Base-by-base conservation (phyloP, 2,113 vertebrate species). In the Oryzias melastigma region DNA sequence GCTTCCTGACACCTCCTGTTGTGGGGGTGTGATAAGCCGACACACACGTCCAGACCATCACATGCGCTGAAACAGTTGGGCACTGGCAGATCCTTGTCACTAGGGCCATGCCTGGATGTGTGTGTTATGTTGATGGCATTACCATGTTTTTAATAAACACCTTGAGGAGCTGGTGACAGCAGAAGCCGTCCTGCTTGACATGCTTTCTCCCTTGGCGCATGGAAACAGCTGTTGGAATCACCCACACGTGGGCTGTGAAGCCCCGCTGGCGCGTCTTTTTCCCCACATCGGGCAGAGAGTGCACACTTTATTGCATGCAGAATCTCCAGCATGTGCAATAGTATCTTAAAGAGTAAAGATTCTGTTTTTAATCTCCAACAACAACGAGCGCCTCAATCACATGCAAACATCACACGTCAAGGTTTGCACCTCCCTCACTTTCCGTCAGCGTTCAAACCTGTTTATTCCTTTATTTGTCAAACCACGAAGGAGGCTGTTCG, bases 111-210 rank as follows among this genome's bases (percentile, higher is more conserved):
- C 74, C 66, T 72, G 44, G 27, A 77, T 65, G 66, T 74, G 60
- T 76, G 73, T 73, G 72, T 65, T 77, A 56, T 71, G 75, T 62
- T 66, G 65, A 81, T 73, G 69, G 77, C 62, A 81, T 88, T 84
- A 85, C 53, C 62, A 77, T 82, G 35, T 86, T 87, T 88, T 86
- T 79, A 87, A 90, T 88, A 91, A 88, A 90, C 74, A 72, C 88
- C 86, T 84, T 86, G 85, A 87, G 81, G 85, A 87, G 82, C 69
- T 73, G 46, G 74, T 87, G 83, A 83, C 80, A 85, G 85, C 82
- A 85, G 83, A 87, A 88, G 82, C 82, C 79, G 81, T 84, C 84
- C 58, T 75, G 65, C 73, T 87, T 73, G 82, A 87, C 83, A 78
- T 15, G 14, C 81, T 84, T 44, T 49, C 70, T 86, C 87, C 81